These are phyloP conservation scores for Channallabes apus DNA, from an alignment of 2,797 vertebrate genomes.

Conservation along the genomic window DNA sequence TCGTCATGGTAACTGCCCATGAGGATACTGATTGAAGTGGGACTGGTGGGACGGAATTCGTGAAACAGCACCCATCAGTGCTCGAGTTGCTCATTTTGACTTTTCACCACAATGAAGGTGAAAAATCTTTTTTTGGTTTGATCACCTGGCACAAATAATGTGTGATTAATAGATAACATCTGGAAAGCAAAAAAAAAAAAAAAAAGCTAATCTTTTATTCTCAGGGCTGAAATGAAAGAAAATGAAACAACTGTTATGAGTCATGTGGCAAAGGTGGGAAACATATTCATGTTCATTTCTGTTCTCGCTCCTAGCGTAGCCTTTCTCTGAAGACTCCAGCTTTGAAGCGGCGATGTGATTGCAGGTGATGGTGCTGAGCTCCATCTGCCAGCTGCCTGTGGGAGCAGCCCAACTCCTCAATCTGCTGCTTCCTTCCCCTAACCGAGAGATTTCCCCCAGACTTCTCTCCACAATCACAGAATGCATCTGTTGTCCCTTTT, in stretches of 20 bases:
- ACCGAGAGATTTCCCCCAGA: not conserved
- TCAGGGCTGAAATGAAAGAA: too few relatives aligned
- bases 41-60: too few relatives aligned
- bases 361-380: conserved; percentile 57
- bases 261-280: too few relatives aligned
- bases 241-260: too few relatives aligned
- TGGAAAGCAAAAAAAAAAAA: not conserved
- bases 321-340: conserved; percentile 59
- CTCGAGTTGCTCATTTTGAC: not conserved
- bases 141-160: not conserved
- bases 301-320: not conserved
- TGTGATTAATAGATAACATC: not conserved
- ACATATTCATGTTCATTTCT: too few relatives aligned
- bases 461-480: not conserved
- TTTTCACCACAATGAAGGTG: not conserved
- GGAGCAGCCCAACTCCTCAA: not conserved
- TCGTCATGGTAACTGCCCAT: not conserved
- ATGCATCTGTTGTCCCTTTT: not conserved
- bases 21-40: not conserved
- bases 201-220: too few relatives aligned
- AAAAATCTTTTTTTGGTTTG: too few relatives aligned
- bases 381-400: conserved; percentile 40
- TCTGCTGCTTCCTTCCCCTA: not conserved
- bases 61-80: not conserved
- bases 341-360: conserved; percentile 32